Percentiles rank a stretch among this genome's conserved stretches.
Evolutionary conservation across 2,888 invertebrate genomes (phyloP).

Genomic region (Zootermopsis nevadensis): DNA sequence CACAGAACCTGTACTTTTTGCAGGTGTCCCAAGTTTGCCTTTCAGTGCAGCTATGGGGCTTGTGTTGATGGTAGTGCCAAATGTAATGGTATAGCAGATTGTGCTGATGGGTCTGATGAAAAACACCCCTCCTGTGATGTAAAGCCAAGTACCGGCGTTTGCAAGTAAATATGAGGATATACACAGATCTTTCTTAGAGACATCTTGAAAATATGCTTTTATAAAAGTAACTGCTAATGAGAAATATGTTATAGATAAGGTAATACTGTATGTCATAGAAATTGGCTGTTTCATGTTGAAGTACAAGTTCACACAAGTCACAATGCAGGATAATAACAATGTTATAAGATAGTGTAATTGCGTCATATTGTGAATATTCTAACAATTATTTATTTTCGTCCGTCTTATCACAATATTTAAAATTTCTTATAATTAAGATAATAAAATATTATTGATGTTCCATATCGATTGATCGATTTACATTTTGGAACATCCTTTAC

Average conservation of each 20-base stretch:
- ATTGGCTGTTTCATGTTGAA: background rate
- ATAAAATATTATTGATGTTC: too few relatives aligned
- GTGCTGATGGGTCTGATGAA: slow-evolving; percentile 56
- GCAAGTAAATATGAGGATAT: background rate
- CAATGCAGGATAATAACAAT: too few relatives aligned
- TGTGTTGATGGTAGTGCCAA: slow-evolving; percentile 54
- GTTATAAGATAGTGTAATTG: background rate
- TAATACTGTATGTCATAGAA: background rate
- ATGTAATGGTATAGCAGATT: slow-evolving; percentile 56
- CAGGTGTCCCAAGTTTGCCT: slow-evolving; percentile 51
- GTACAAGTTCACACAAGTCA: background rate
- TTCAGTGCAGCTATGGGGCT: slow-evolving; percentile 57
- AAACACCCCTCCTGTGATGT: slow-evolving; percentile 30
- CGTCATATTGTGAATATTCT: too few relatives aligned
- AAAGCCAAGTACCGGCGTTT: background rate
- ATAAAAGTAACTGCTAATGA: background rate
- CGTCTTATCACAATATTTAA: too few relatives aligned
- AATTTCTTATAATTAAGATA: too few relatives aligned
- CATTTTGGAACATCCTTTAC: too few relatives aligned
- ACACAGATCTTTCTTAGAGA: background rate
- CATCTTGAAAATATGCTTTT: background rate
- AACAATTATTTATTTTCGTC: too few relatives aligned
- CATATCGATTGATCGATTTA: too few relatives aligned
- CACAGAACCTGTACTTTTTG: background rate
- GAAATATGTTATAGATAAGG: background rate